These are phyloP conservation scores for Strix uralensis DNA, from an alignment of 2,113 vertebrate species.

Conservation along the genomic window DNA sequence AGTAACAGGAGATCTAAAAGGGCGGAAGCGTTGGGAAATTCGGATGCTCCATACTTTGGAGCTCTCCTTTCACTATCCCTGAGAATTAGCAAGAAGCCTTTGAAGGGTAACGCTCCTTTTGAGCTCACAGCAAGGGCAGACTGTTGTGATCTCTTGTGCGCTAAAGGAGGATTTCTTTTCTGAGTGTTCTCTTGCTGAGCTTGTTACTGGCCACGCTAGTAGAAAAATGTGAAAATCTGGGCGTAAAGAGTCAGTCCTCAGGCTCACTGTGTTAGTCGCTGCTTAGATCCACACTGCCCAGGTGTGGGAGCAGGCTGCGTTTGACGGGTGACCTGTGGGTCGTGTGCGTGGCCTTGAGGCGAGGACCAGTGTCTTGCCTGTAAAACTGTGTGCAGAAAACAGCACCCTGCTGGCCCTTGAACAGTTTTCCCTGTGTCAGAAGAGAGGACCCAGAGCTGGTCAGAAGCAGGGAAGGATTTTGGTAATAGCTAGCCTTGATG, in stretches of 20 bases:
- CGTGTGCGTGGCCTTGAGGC: not conserved
- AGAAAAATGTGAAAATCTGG: not conserved
- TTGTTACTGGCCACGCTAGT: not conserved
- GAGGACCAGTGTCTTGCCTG: not conserved
- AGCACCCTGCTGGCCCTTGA: not conserved
- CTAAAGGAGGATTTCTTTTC: not conserved
- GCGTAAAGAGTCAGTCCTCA: rapidly evolving
- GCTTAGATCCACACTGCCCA: not conserved
- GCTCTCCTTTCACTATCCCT: not conserved
- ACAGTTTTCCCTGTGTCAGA: not conserved
- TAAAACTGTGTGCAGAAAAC: not conserved
- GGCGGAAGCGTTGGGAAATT: not conserved
- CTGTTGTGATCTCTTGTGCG: not conserved
- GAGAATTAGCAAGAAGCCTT: not conserved
- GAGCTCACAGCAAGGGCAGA: not conserved
- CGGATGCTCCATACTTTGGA: not conserved
- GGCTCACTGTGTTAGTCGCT: not conserved
- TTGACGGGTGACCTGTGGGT: not conserved
- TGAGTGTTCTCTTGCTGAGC: not conserved
- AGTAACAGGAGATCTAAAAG: not conserved
- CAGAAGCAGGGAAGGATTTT: not conserved
- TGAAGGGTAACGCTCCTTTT: not conserved
- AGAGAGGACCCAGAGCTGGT: not conserved
- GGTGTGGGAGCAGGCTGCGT: not conserved
- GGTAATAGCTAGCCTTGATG: not conserved